These are phyloP conservation scores for Cartodere bifasciata DNA, from an alignment of 2,888 invertebrate genomes.

Conservation along the genomic window DNA sequence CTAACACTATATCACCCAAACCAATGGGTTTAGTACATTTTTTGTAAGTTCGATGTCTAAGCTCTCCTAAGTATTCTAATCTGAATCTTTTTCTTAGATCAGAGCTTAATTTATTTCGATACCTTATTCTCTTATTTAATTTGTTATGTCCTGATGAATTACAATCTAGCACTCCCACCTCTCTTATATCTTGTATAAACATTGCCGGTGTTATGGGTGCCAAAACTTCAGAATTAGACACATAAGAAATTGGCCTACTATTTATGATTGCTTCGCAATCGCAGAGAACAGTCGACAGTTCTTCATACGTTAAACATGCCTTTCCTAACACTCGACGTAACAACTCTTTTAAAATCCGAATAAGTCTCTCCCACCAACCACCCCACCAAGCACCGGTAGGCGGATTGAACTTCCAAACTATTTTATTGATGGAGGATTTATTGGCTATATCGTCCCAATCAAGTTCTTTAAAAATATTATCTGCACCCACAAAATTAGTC, in stretches of 20 bases:
- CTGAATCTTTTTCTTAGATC: slow-evolving; percentile 12
- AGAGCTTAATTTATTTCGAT: slow-evolving; percentile 10
- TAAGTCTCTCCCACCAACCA: slow-evolving; percentile 30
- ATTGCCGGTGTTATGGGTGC: slow-evolving; percentile 15
- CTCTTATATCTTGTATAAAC: slow-evolving; percentile 13
- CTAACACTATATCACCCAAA: slow-evolving; percentile 1
- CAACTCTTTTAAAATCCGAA: slow-evolving; percentile 25
- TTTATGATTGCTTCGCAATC: slow-evolving; percentile 25
- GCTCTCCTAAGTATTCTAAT: slow-evolving; percentile 12
- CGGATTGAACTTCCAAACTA: slow-evolving; percentile 25
- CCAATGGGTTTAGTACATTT: background rate
- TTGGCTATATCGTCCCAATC: slow-evolving; percentile 15
- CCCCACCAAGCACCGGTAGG: slow-evolving; percentile 31
- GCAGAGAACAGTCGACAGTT: slow-evolving; percentile 13
- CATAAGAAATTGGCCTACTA: slow-evolving; percentile 21
- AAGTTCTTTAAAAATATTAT: slow-evolving; percentile 16
- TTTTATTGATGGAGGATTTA: slow-evolving; percentile 11
- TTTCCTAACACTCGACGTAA: slow-evolving; percentile 23
- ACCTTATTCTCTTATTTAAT: slow-evolving; percentile 7
- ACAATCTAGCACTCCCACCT: slow-evolving; percentile 10
- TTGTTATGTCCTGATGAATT: slow-evolving; percentile 6
- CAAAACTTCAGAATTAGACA: background rate
- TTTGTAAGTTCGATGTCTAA: slow-evolving; percentile 1
- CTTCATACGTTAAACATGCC: slow-evolving; percentile 19
- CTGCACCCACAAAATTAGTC: slow-evolving; percentile 13